Percentiles rank a stretch among this genome's conserved stretches.
These are phyloP conservation scores for Labrus mixtus DNA, from an alignment of 2,113 vertebrate species.

Conservation along the genomic window DNA sequence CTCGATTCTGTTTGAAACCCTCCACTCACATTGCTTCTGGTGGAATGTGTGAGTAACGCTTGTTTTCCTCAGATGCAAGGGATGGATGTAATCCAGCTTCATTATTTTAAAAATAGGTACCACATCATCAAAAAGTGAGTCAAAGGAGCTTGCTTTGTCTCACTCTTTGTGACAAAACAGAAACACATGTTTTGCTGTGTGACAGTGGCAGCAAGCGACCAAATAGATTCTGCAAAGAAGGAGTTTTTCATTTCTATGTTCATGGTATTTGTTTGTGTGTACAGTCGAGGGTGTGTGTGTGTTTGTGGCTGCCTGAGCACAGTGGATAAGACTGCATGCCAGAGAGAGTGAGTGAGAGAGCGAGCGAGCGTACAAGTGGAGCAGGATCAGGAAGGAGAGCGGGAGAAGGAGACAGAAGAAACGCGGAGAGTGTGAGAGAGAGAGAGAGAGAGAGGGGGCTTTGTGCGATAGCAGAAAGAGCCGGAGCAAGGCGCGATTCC, in stretches of 20 bases:
- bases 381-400: slow-evolving; percentile 57
- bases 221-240: background rate
- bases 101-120: background rate
- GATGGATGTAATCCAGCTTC: slow-evolving; percentile 15
- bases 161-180: background rate
- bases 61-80: slow-evolving; percentile 1
- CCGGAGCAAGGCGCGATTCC: slow-evolving; percentile 59
- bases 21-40: background rate
- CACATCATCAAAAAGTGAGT: background rate
- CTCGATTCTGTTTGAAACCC: slow-evolving; percentile 12
- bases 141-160: background rate
- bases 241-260: background rate
- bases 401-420: slow-evolving; percentile 57
- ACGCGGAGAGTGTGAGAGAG: background rate
- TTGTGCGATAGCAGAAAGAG: slow-evolving; percentile 46
- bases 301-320: slow-evolving; percentile 41
- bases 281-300: slow-evolving; percentile 18
- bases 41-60: slow-evolving; percentile 8
- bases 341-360: slow-evolving; percentile 49
- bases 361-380: slow-evolving; percentile 51
- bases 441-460: slow-evolving; percentile 6
- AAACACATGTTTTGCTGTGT: slow-evolving; percentile 9
- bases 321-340: slow-evolving; percentile 55
- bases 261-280: slow-evolving; percentile 26
- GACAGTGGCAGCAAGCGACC: slow-evolving; percentile 2